Evolutionary conservation across 1,140 invertebrate genomes (phyloP).

Genomic region (Daktulosphaira vitifoliae): DNA sequence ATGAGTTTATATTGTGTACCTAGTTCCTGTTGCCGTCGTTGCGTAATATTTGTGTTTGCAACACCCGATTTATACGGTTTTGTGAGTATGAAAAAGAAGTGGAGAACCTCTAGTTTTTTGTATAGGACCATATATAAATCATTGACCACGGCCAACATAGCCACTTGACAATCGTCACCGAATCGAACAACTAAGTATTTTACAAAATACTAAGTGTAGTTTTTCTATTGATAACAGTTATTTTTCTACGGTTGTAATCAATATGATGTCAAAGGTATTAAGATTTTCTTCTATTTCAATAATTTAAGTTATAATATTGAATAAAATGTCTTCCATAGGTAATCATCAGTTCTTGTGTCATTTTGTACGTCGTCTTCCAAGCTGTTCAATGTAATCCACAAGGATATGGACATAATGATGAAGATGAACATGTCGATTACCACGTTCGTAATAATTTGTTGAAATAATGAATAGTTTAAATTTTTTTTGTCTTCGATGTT

Average conservation of each 20-base stretch:
- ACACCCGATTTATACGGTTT: background rate
- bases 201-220: too few relatives aligned
- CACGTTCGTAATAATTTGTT: conserved; percentile 32
- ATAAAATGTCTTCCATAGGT: background rate
- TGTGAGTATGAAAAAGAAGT: conserved; percentile 12
- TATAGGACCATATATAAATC: conserved; percentile 12
- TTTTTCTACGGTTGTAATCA: background rate
- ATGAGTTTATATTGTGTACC: too few relatives aligned
- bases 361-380: background rate
- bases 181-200: background rate
- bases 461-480: too few relatives aligned
- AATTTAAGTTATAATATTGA: background rate
- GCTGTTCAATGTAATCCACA: conserved; percentile 9
- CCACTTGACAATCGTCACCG: background rate
- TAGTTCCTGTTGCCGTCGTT: too few relatives aligned
- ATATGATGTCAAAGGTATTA: conserved; percentile 20
- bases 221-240: too few relatives aligned
- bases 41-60: conserved; percentile 22
- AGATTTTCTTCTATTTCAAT: background rate
- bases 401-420: conserved; percentile 26
- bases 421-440: conserved; percentile 36
- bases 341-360: conserved; percentile 14
- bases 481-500: too few relatives aligned
- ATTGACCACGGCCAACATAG: background rate
- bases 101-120: background rate